Base-by-base conservation (phyloP, 2,888 invertebrate genomes). In the Teinopalpus imperialis region DNA sequence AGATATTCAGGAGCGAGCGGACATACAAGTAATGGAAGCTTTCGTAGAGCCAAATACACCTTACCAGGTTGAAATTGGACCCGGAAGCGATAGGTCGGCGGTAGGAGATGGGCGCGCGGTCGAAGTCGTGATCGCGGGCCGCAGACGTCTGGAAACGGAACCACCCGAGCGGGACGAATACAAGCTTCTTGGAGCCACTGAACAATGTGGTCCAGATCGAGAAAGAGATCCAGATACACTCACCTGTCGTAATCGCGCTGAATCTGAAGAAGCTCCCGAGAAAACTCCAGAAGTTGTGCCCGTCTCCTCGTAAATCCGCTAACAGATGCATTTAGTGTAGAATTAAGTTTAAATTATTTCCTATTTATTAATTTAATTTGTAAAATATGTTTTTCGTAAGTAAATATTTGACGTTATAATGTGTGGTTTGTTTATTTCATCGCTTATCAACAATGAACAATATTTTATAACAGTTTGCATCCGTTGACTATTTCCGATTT, bases 121-220 rank as follows among this genome's bases (percentile, higher is more conserved):
- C 2, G 86, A 83, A 46, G 83, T 88, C 16, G 77, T 83, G 47
- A 86, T 87, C 30, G 72, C 83, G 0, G 77, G 81, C 1, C 61
- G 78, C 9, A 66, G 75, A 26, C 69, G 73, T 8, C 50, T 63
- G 12, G 74, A 75, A 12, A 51, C 63, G 9, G 81, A 78, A 26
- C 46, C 59, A 10, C 61, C 12, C 1, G 54, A 61, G 14, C 51
- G 52, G 12, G 80, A 86, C 9, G 85, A 90, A 53, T 75, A 89
- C 63, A 91, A 89, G 60, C 80, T 94, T 30, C 60, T 94, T 10
- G 93, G 94, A 0, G 93, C 92, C 10, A 88, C 89, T 37, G 94
- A 94, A 63, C 93, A 94, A 65, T 95, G 95, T 69, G 94, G 94
- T 9, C 94, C 94, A 0, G 94, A 92, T 34, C 87, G 92, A 59